Evolutionary conservation across 1,140 invertebrate species (phyloP).

Genomic region (Brachionus manjavacas): DNA sequence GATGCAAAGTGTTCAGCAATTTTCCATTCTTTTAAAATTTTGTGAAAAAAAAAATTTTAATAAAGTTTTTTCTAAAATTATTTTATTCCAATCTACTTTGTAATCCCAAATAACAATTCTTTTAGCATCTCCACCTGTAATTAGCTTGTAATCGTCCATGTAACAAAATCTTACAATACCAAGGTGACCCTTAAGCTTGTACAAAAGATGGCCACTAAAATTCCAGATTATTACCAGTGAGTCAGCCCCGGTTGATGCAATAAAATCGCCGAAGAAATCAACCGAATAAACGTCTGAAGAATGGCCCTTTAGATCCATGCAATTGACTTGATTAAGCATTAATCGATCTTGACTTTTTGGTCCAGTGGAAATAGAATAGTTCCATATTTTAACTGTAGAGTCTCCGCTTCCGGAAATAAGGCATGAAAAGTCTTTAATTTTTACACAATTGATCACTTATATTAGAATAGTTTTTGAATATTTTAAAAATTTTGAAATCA

Average conservation of each 20-base stretch:
- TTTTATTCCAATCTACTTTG: constrained; percentile 42
- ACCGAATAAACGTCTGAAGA: constrained; percentile 38
- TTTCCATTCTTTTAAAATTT: constrained; percentile 44
- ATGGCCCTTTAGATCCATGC: not conserved
- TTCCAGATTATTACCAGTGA: constrained; percentile 27
- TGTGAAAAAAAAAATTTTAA: not conserved
- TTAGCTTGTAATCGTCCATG: constrained; percentile 50
- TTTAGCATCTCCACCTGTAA: constrained; percentile 55
- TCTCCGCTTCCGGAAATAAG: constrained; percentile 50
- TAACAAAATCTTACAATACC: constrained; percentile 52
- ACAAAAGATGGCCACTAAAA: constrained; percentile 45
- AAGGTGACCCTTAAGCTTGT: constrained; percentile 49
- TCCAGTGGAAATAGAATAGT: constrained; percentile 43
- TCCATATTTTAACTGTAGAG: constrained; percentile 47
- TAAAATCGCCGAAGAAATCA: not conserved
- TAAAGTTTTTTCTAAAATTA: not conserved
- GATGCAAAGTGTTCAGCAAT: constrained; percentile 48
- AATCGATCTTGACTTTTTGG: not conserved
- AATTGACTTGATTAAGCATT: not conserved
- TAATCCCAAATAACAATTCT: constrained; percentile 54
- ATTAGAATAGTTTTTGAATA: constrained; percentile 6
- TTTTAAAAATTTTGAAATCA: not conserved
- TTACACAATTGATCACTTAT: constrained; percentile 48
- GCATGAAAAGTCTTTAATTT: constrained; percentile 47
- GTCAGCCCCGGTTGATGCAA: constrained; percentile 32